Conservation (phyloP, 2,888 invertebrate genomes). For the Tortrix viridana region DNA sequence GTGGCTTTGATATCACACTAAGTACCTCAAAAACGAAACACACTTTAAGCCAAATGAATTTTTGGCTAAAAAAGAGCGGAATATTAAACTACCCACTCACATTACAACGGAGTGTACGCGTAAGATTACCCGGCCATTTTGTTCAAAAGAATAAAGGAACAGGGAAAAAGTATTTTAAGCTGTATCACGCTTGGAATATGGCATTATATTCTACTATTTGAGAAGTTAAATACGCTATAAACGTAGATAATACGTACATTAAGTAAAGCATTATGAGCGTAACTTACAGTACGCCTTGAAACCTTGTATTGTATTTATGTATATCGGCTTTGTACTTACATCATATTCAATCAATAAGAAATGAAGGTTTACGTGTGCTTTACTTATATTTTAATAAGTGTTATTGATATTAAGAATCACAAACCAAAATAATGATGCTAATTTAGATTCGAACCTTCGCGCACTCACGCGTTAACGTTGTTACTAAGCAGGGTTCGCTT, state of each 20-base stretch:
- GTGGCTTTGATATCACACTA: background rate
- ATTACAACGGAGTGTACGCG: slow-evolving; percentile 14
- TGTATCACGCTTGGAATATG: slow-evolving; percentile 25
- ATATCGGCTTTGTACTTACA: no score
- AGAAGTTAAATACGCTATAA: slow-evolving; percentile 7
- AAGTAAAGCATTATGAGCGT: background rate
- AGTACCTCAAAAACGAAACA: slow-evolving; percentile 6
- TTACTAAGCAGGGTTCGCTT: slow-evolving; percentile 20
- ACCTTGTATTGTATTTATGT: no score
- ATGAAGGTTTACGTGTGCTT: no score
- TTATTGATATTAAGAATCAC: slow-evolving; percentile 17
- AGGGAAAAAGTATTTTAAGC: slow-evolving; percentile 22
- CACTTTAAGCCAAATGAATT: slow-evolving; percentile 8
- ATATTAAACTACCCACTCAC: slow-evolving; percentile 25
- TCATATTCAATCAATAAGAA: no score
- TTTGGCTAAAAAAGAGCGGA: slow-evolving; percentile 24
- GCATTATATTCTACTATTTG: slow-evolving; percentile 12
- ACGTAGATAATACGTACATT: slow-evolving; percentile 1
- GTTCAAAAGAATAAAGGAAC: slow-evolving; percentile 25
- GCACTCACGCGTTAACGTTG: slow-evolving; percentile 17
- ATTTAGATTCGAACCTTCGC: slow-evolving; percentile 13
- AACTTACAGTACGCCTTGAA: background rate
- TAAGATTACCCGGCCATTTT: slow-evolving; percentile 31
- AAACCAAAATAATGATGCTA: slow-evolving; percentile 9
- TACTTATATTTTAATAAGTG: no score